Evolutionary conservation across 2,888 invertebrate genomes (phyloP).

Genomic region (Caenorhabditis afra): DNA sequence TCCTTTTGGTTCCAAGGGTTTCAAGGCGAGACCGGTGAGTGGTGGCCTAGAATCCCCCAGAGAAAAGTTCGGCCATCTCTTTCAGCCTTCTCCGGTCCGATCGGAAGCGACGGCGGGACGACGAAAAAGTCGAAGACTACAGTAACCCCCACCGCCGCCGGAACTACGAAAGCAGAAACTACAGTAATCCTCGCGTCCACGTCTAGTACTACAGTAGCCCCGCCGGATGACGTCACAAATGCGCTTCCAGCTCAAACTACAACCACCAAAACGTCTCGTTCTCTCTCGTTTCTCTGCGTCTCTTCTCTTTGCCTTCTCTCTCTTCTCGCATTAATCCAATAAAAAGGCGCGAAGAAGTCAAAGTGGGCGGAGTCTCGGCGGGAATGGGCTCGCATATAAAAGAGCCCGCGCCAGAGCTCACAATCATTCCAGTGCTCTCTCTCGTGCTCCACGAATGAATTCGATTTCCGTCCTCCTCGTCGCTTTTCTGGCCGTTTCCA

Average conservation of each 20-base stretch:
- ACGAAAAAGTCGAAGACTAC: constrained; percentile 18
- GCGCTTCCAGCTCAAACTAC: constrained; percentile 6
- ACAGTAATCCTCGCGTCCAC: constrained; percentile 28
- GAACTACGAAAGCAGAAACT: constrained; percentile 1
- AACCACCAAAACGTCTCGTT: constrained; percentile 16
- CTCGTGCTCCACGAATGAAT: constrained; percentile 9
- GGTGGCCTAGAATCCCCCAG: not conserved
- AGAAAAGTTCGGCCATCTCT: not conserved
- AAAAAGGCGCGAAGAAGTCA: constrained; percentile 3
- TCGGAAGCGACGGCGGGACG: not conserved
- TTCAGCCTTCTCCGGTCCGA: constrained; percentile 9
- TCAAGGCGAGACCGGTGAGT: not conserved
- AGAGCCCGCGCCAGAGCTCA: not conserved
- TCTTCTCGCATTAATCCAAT: constrained; percentile 5
- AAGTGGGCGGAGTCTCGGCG: not conserved
- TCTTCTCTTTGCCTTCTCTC: constrained; percentile 16
- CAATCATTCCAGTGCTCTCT: not conserved
- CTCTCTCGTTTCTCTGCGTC: constrained; percentile 1
- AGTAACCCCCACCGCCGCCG: too few relatives aligned
- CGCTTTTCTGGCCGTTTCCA: not conserved
- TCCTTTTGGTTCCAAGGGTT: not conserved
- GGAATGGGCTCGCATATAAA: not conserved
- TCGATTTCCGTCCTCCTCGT: not conserved
- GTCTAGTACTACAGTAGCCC: constrained; percentile 19
- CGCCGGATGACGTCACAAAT: not conserved